Base-by-base conservation (phyloP, 2,888 invertebrate species). In the Pollenia angustigena region DNA sequence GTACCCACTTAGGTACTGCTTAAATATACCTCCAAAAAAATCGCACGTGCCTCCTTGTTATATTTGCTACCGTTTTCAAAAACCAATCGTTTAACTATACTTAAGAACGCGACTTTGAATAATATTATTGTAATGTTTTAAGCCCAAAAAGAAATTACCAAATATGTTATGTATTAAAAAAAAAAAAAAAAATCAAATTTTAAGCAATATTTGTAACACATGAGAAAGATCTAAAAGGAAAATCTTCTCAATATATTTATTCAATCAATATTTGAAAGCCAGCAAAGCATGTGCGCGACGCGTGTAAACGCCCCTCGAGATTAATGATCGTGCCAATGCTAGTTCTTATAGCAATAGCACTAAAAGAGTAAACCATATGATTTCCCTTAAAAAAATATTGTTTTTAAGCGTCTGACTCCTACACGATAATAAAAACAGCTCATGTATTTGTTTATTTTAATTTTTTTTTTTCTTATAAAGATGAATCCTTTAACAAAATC, bases 81-180 rank as follows among this genome's bases (percentile, higher is more conserved):
- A 32, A 32, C 32, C 32, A 32, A 32, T 4, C 32, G 16, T 71
- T 42, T 18, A 4, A 32, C 11, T 76, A 32, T 46, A 23, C 44
- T 18, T 50, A 60, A 48, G 56, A 42, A 52, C 23, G 50, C 23
- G 56, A 2, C 68, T 18, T 80, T 0, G 12, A 80, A 74, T 18
- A 72, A 84, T 72, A 71, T 83, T 78, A 56, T 84, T 48, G 16
- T 74, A 68, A 75, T 54, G 58, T 56, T 48, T 58, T 69, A 60
- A 54, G 69, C 16, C 12, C 60, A 32, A 32, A 91, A 90, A 88
- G 7, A 60, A 18, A 54, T 46, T 76, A 60, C 12, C n/a, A 52
- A 91, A 91, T 91, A 90, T 91, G 91, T 91, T 90, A 88, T 88
- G 91, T 83, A 91, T 91, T 91, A 91, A 85, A 60, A 46, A 23